Conservation (phyloP, 2,797 vertebrate species). For the Chelon auratus region DNA sequence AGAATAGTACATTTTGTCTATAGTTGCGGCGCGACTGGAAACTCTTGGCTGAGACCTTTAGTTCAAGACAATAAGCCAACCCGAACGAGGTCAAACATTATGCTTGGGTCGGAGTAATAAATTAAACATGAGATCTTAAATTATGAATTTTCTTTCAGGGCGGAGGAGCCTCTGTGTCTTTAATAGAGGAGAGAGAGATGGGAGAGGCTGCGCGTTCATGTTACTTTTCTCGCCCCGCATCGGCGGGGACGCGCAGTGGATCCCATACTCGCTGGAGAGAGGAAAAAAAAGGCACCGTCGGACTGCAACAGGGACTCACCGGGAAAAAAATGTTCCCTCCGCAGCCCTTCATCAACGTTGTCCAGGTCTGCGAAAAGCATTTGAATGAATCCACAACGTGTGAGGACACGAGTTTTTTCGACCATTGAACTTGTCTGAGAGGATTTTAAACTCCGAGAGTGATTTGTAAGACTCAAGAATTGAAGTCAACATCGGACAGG, state of each 20-base stretch:
- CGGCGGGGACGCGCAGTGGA: slow-evolving; percentile 82
- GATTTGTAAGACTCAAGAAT: slow-evolving; percentile 45
- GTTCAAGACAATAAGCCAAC: slow-evolving; percentile 46
- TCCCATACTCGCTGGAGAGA: slow-evolving; percentile 60
- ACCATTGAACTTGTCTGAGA: slow-evolving; percentile 69
- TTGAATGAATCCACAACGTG: slow-evolving; percentile 58
- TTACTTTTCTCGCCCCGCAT: slow-evolving; percentile 60
- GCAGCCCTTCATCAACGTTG: slow-evolving; percentile 53
- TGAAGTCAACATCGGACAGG: slow-evolving; percentile 73
- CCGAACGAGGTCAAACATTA: slow-evolving; percentile 75
- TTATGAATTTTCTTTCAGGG: slow-evolving; percentile 77
- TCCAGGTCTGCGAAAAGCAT: slow-evolving; percentile 63
- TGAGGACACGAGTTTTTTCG: slow-evolving; percentile 57
- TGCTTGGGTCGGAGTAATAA: slow-evolving; percentile 55
- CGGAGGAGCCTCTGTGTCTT: slow-evolving; percentile 75
- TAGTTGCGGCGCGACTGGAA: slow-evolving; percentile 19
- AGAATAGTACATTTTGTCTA: not conserved
- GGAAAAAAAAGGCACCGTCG: slow-evolving; percentile 71
- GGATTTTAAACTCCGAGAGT: slow-evolving; percentile 61
- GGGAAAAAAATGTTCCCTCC: slow-evolving; percentile 84
- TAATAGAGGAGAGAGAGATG: slow-evolving; percentile 81
- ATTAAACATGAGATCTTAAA: slow-evolving; percentile 77
- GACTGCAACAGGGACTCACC: slow-evolving; percentile 70
- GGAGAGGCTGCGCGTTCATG: slow-evolving; percentile 88
- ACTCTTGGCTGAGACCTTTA: slow-evolving; percentile 14